Conservation (phyloP, 30 jellyfish, hydroid and myxozoan species). For the Hydractinia symbiolongicarpus region DNA sequence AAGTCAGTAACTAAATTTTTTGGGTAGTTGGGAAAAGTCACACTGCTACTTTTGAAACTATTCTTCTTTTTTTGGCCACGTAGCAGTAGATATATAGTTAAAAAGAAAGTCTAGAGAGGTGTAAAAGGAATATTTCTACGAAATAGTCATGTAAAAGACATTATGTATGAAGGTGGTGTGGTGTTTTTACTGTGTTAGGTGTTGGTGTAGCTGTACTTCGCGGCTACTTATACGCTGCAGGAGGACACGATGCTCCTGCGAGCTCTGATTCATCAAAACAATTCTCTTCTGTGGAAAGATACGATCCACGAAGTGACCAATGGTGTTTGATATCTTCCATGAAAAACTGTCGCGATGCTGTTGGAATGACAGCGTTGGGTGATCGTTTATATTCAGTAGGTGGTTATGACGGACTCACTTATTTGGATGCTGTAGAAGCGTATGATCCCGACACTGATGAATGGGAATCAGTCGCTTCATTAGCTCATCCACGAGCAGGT, state of each 20-base stretch:
- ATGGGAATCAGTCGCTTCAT: conserved; percentile 81
- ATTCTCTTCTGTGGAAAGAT: conserved; percentile 81
- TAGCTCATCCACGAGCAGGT: conserved; percentile 86
- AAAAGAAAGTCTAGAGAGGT: too few relatives aligned
- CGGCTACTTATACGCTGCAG: conserved; percentile 87
- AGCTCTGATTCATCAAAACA: conserved; percentile 79
- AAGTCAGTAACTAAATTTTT: too few relatives aligned
- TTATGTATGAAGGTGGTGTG: too few relatives aligned
- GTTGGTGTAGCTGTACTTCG: conserved; percentile 94
- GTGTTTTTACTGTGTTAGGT: conserved; percentile 28
- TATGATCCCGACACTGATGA: conserved; percentile 83
- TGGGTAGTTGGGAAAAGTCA: too few relatives aligned
- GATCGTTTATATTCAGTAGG: conserved; percentile 89
- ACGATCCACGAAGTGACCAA: conserved; percentile 82
- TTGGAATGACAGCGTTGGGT: conserved; percentile 90
- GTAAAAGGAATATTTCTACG: not conserved
- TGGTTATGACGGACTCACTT: conserved; percentile 86
- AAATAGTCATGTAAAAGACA: not conserved
- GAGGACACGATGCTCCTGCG: conserved; percentile 95
- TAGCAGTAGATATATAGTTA: too few relatives aligned
- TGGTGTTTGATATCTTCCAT: conserved; percentile 87
- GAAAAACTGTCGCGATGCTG: conserved; percentile 95
- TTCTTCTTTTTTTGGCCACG: too few relatives aligned
- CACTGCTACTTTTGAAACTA: too few relatives aligned
- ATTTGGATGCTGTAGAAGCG: conserved; percentile 91